Conservation (phyloP, 2,888 invertebrate species). For the Pseudococcus viburni region DNA sequence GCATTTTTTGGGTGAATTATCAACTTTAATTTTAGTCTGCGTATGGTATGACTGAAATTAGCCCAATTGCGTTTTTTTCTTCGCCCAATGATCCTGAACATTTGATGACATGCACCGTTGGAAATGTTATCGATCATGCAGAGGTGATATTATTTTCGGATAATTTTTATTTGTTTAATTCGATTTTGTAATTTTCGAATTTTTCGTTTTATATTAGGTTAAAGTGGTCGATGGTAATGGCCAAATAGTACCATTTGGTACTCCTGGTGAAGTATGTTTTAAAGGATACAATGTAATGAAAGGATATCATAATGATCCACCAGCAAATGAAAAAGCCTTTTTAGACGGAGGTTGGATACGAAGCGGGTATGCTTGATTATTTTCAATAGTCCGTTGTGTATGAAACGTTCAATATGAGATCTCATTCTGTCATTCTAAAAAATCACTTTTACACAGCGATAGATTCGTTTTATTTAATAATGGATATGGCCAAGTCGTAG, state of each 20-base stretch:
- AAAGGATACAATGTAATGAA: slow-evolving; percentile 86
- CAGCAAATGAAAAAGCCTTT: slow-evolving; percentile 80
- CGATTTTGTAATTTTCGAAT: too few species aligned
- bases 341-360: slow-evolving; percentile 82
- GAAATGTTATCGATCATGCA: background rate
- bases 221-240: slow-evolving; percentile 78
- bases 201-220: slow-evolving; percentile 69
- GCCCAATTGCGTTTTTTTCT: background rate
- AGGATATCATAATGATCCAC: slow-evolving; percentile 85
- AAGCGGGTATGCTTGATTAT: slow-evolving; percentile 75
- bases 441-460: slow-evolving; percentile 74
- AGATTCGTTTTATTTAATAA: slow-evolving; percentile 77
- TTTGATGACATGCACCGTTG: background rate
- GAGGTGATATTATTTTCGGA: background rate
- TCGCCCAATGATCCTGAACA: background rate
- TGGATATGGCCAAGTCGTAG: slow-evolving; percentile 69
- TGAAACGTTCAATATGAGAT: background rate
- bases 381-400: background rate
- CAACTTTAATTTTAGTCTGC: background rate
- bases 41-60: background rate
- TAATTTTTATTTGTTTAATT: background rate
- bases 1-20: background rate
- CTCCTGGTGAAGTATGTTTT: slow-evolving; percentile 82
- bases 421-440: background rate
- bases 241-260: slow-evolving; percentile 79